Percentiles rank a stretch among this genome's conserved stretches.
These are phyloP conservation scores for Eupsilia transversa DNA, from an alignment of 2,888 invertebrate genomes.

Conservation along the genomic window DNA sequence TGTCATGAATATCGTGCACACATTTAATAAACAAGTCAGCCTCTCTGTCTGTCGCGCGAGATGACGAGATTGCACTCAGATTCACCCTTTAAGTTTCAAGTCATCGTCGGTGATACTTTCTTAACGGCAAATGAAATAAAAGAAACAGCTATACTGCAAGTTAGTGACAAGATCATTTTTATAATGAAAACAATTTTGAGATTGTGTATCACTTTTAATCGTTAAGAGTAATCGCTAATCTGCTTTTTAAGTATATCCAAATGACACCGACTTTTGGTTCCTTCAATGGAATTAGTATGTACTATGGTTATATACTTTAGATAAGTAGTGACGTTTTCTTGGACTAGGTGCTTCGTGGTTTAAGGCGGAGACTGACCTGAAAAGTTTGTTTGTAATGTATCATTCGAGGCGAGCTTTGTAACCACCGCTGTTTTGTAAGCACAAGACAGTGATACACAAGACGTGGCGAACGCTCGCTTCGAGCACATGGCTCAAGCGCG, in stretches of 20 bases:
- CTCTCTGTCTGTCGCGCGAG: conserved; percentile 80
- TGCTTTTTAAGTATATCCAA: neutral
- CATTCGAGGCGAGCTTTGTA: too few species aligned
- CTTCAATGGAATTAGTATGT: neutral
- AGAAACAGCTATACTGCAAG: conserved; percentile 12
- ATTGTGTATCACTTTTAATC: neutral
- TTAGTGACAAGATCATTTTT: neutral
- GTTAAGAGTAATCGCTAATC: neutral
- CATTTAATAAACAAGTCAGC: conserved; percentile 69
- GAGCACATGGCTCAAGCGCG: too few species aligned
- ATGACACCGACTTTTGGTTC: neutral
- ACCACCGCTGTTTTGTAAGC: too few species aligned
- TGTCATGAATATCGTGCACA: conserved; percentile 61
- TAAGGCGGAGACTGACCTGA: too few species aligned
- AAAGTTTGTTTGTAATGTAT: too few species aligned
- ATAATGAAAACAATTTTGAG: neutral
- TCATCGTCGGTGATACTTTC: conserved; percentile 20
- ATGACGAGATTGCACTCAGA: conserved; percentile 83
- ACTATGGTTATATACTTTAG: neutral
- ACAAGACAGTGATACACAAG: too few species aligned
- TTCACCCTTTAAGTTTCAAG: conserved; percentile 63
- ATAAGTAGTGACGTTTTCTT: neutral
- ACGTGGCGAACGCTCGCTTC: too few species aligned
- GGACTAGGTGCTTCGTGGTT: too few species aligned
- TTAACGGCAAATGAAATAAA: conserved; percentile 26